Percentiles rank a stretch among this genome's conserved stretches.
phyloP scores from a whole-genome alignment of 1,140 invertebrate species.

The Meloidogyne chitwoodi region DNA sequence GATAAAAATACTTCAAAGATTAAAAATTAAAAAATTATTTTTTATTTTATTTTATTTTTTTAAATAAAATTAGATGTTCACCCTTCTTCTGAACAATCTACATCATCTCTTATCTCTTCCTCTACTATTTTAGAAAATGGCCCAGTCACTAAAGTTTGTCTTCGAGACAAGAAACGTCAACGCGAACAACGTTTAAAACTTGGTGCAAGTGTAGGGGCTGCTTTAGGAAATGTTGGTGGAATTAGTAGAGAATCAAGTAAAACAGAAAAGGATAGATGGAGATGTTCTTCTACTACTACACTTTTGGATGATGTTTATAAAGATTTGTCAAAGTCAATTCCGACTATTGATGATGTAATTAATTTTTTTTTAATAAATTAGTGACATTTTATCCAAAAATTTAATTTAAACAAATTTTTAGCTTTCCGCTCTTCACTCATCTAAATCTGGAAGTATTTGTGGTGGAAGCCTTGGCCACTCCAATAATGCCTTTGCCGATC shows the following conservation, averaged over 20 bases:
- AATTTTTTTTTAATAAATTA: background rate
- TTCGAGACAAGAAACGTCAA: conserved; percentile 54
- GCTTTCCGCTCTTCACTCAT: conserved; percentile 16
- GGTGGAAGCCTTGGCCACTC: background rate
- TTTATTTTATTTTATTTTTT: too few species aligned
- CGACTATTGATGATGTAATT: conserved; percentile 56
- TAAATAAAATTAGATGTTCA: background rate
- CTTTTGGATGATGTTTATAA: conserved; percentile 52
- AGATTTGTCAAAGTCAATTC: conserved; percentile 50
- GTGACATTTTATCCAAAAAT: background rate
- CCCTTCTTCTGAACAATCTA: background rate
- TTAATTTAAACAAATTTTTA: background rate
- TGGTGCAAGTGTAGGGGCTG: conserved; percentile 34
- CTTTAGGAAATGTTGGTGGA: conserved; percentile 19
- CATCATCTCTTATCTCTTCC: background rate
- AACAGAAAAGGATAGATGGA: conserved; percentile 47
- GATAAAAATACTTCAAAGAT: too few species aligned
- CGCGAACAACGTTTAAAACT: conserved; percentile 22
- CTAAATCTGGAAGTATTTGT: background rate
- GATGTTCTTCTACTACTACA: conserved; percentile 54
- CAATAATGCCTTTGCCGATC: background rate
- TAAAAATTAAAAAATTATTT: too few species aligned
- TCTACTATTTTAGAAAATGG: background rate
- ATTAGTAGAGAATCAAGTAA: conserved; percentile 5
- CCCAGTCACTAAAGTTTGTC: conserved; percentile 29